These are phyloP conservation scores for Toxonevra muliebris DNA, from an alignment of 2,888 invertebrate species.

Conservation along the genomic window DNA sequence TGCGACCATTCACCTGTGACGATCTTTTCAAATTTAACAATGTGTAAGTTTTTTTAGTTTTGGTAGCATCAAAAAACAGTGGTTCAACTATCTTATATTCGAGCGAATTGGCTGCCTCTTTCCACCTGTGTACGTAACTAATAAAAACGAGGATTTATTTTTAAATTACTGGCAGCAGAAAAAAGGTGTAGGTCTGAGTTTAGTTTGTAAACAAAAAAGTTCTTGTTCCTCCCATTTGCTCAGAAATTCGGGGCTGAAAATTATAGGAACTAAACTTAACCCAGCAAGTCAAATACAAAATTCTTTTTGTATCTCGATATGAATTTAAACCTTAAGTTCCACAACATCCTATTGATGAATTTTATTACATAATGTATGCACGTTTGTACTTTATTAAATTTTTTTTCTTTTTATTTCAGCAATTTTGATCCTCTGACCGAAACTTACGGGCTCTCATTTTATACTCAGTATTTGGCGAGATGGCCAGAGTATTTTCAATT, in stretches of 20 bases:
- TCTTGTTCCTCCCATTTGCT: background rate
- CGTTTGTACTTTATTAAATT: too few relatives aligned
- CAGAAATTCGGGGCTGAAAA: background rate
- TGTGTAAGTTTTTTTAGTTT: conserved; percentile 74
- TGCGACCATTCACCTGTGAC: conserved; percentile 91
- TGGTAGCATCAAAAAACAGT: too few relatives aligned
- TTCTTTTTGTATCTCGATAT: conserved; percentile 12
- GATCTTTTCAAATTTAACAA: conserved; percentile 96
- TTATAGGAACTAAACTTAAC: too few relatives aligned
- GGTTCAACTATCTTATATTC: too few relatives aligned
- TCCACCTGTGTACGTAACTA: too few relatives aligned
- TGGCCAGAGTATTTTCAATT: conserved; percentile 99
- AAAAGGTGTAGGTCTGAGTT: too few relatives aligned
- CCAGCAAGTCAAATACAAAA: conserved; percentile 12
- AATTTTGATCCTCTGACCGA: conserved; percentile 97
- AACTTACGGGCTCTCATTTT: conserved; percentile 95
- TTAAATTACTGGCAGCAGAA: too few relatives aligned
- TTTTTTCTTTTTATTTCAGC: conserved; percentile 65
- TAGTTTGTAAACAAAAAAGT: background rate
- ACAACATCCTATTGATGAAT: too few relatives aligned
- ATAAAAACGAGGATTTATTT: too few relatives aligned
- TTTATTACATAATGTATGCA: too few relatives aligned
- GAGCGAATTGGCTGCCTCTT: too few relatives aligned
- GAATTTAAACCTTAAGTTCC: too few relatives aligned
- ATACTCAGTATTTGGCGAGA: conserved; percentile 96